Conservation (phyloP, 2,113 vertebrate genomes). For the Hippopotamus amphibius region DNA sequence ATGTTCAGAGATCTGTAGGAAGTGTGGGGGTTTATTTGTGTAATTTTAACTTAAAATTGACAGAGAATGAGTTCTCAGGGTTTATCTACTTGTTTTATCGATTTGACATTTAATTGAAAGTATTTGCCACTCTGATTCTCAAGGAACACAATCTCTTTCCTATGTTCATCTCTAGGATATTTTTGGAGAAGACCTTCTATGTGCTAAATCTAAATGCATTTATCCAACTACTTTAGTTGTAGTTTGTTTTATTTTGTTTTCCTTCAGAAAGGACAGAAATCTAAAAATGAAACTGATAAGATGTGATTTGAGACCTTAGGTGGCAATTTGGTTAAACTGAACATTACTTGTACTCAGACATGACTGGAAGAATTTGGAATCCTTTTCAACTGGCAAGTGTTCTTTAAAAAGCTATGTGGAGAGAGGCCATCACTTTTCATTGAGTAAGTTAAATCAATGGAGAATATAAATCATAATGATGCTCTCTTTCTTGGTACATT, state of each 20-base stretch:
- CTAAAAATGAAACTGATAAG: background rate
- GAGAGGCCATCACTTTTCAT: background rate
- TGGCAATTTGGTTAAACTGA: background rate
- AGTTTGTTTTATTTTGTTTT: background rate
- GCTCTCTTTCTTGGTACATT: background rate
- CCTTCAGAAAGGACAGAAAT: background rate
- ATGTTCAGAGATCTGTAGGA: background rate
- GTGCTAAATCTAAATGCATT: background rate
- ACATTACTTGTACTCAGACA: background rate
- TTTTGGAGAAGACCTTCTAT: background rate
- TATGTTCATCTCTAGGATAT: background rate
- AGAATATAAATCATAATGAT: background rate
- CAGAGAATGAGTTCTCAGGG: background rate
- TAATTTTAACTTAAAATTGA: conserved; percentile 5
- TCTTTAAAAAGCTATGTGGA: background rate
- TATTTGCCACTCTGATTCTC: background rate
- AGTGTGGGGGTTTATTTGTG: background rate
- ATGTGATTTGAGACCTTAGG: background rate
- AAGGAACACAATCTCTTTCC: background rate
- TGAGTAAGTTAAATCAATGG: background rate
- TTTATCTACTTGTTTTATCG: conserved; percentile 47
- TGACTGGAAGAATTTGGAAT: background rate
- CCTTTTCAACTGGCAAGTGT: background rate
- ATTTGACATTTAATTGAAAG: conserved; percentile 49
- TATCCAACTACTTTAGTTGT: background rate